Conservation (phyloP, 2,797 vertebrate species). For the Psittacula derbiana region DNA sequence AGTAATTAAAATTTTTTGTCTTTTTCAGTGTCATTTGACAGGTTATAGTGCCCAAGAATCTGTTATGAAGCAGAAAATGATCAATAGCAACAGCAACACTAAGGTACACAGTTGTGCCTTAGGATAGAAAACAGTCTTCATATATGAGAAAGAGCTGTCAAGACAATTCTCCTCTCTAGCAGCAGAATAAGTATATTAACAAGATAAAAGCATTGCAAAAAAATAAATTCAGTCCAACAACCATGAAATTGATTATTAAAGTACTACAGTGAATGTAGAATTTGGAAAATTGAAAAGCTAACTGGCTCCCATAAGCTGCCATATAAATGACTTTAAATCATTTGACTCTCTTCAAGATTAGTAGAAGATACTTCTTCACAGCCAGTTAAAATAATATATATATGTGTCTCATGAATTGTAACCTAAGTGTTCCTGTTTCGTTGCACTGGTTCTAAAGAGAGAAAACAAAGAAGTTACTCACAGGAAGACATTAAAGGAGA, state of each 20-base stretch:
- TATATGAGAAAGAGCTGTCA: background rate
- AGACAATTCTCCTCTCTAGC: background rate
- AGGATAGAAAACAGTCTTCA: background rate
- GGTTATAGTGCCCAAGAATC: background rate
- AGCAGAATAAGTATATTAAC: constrained; percentile 30
- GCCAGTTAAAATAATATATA: background rate
- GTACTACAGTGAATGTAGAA: background rate
- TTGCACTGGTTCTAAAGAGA: background rate
- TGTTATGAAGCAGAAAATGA: background rate
- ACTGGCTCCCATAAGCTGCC: background rate
- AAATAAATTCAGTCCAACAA: constrained; percentile 9
- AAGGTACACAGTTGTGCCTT: background rate
- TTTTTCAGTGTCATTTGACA: background rate
- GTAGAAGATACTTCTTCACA: background rate
- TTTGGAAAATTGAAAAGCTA: background rate
- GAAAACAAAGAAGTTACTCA: background rate
- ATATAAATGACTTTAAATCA: background rate
- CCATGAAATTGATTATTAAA: constrained; percentile 30
- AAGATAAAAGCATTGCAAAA: constrained; percentile 25
- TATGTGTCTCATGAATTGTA: background rate
- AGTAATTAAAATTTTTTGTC: background rate
- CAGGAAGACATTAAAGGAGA: background rate
- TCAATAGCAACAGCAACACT: background rate
- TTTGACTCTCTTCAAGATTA: background rate
- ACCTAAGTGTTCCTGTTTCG: accelerated